A percentile compares a stretch with the other conserved stretches of the same genome.
Evolutionary conservation across 2,888 invertebrate genomes (phyloP).

Genomic region (Caenorhabditis sp.): DNA sequence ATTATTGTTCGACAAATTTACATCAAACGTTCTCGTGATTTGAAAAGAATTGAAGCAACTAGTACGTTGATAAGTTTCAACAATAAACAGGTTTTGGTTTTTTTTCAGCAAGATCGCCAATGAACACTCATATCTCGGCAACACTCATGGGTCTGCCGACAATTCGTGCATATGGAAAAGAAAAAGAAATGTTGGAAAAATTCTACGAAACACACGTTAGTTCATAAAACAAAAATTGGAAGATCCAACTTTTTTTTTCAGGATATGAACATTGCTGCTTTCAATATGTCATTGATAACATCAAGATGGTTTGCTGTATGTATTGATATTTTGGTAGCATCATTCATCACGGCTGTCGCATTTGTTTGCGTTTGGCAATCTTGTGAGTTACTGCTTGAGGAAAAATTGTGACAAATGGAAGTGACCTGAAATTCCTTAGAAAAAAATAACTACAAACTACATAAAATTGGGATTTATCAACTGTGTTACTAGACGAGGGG

Average conservation of each 20-base stretch:
- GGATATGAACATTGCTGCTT: constrained; percentile 86
- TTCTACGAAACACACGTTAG: constrained; percentile 72
- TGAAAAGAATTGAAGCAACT: constrained; percentile 76
- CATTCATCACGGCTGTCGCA: constrained; percentile 86
- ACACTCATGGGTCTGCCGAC: constrained; percentile 88
- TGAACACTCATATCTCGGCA: constrained; percentile 91
- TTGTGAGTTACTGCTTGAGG: constrained; percentile 15
- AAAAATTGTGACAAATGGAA: neutral
- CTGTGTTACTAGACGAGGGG: too few relatives aligned
- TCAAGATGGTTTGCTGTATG: constrained; percentile 92
- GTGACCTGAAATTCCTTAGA: neutral
- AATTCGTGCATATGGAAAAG: constrained; percentile 86
- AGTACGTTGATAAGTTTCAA: constrained; percentile 62
- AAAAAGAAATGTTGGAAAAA: constrained; percentile 78
- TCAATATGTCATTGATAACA: constrained; percentile 87
- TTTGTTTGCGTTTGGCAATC: constrained; percentile 79
- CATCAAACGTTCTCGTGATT: constrained; percentile 81
- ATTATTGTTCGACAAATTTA: constrained; percentile 81
- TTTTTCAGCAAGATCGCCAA: constrained; percentile 84
- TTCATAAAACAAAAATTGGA: constrained; percentile 2
- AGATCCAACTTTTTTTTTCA: constrained; percentile 69
- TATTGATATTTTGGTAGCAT: constrained; percentile 86
- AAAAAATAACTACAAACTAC: constrained; percentile 5
- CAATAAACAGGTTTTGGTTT: neutral
- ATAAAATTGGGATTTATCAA: too few relatives aligned